phyloP scores from a whole-genome alignment of 2,113 vertebrate genomes.

The Chloropsis cyanopogon region DNA sequence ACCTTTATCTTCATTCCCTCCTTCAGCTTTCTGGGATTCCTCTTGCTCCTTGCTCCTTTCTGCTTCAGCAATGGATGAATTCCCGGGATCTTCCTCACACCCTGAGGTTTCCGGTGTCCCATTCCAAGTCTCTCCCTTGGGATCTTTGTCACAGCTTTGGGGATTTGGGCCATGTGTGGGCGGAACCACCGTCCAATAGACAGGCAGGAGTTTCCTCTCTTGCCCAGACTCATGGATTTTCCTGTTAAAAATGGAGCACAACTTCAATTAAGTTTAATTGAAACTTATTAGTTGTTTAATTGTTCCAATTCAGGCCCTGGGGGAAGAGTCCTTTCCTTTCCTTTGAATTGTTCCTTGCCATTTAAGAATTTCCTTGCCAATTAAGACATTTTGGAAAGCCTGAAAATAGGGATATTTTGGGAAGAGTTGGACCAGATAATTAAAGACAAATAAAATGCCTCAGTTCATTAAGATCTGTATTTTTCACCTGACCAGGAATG shows the following conservation, averaged over 20 bases:
- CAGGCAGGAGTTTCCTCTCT: constrained; percentile 28
- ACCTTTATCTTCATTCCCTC: neutral
- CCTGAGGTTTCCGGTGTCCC: neutral
- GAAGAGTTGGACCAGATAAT: neutral
- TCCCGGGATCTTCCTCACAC: neutral
- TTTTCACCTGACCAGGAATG: neutral
- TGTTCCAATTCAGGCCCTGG: neutral
- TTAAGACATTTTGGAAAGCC: neutral
- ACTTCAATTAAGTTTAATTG: neutral
- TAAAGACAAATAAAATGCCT: neutral
- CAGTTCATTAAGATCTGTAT: neutral
- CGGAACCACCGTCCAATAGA: constrained; percentile 50
- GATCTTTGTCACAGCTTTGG: neutral
- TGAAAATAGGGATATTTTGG: neutral
- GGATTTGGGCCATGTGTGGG: neutral
- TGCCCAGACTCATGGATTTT: constrained; percentile 58
- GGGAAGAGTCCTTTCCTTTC: neutral
- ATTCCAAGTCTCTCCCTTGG: neutral
- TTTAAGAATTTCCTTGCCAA: neutral
- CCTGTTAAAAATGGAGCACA: constrained; percentile 31
- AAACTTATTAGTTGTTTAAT: neutral
- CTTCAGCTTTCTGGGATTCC: neutral
- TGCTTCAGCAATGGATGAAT: neutral
- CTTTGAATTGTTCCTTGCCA: neutral
- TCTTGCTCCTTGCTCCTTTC: neutral